Percentiles rank a stretch among this genome's conserved stretches.
Evolutionary conservation across 2,888 invertebrate genomes (phyloP).

Genomic region (Pollenia angustigena): DNA sequence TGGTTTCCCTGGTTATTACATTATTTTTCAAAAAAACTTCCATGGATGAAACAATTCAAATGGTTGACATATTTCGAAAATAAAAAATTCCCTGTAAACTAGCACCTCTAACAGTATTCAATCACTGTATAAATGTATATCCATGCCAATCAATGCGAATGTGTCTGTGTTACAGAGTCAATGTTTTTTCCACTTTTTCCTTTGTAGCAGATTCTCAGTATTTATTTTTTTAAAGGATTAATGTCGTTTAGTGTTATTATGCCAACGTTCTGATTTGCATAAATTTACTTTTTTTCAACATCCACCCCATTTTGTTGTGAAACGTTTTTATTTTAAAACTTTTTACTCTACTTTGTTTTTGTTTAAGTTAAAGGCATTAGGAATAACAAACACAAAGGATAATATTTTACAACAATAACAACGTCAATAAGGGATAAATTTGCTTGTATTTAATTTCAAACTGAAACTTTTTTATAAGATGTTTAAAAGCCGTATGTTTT

Average conservation of each 20-base stretch:
- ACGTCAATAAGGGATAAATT: slow-evolving; percentile 14
- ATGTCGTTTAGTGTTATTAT: slow-evolving; percentile 75
- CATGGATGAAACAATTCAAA: no score
- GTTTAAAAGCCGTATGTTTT: background rate
- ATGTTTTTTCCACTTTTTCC: background rate
- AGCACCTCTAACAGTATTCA: background rate
- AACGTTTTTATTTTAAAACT: slow-evolving; percentile 15
- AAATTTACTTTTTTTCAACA: slow-evolving; percentile 67
- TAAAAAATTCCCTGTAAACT: no score
- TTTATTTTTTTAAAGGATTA: slow-evolving; percentile 76
- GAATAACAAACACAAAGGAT: slow-evolving; percentile 33
- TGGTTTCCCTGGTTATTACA: no score
- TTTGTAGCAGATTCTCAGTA: slow-evolving; percentile 18
- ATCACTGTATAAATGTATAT: background rate
- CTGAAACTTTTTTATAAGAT: slow-evolving; percentile 26
- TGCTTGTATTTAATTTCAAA: slow-evolving; percentile 36
- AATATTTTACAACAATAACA: slow-evolving; percentile 32
- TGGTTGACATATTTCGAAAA: no score
- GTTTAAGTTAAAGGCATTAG: slow-evolving; percentile 20
- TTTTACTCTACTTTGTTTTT: slow-evolving; percentile 30
- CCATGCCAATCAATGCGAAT: background rate
- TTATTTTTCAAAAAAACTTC: no score
- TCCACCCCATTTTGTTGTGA: slow-evolving; percentile 3
- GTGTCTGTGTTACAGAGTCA: slow-evolving; percentile 10
- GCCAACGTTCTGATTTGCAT: slow-evolving; percentile 75